Evolutionary conservation across 2,113 vertebrate genomes (phyloP), one percentile per base, ranked within the genome.

Genomic region (Gallinago paraguaiae): DNA sequence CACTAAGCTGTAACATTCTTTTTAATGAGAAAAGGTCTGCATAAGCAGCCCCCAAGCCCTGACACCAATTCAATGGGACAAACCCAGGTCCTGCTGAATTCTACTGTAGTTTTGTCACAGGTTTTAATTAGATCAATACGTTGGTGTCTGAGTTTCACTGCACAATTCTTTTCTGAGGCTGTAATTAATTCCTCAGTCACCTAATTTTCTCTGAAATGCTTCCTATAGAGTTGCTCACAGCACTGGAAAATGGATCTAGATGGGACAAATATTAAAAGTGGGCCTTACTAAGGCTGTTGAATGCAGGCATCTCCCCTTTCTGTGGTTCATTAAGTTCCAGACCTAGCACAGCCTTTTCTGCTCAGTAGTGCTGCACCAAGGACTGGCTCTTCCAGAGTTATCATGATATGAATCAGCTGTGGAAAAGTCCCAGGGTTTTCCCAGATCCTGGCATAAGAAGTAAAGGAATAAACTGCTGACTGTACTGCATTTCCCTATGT

Each of bases 401-500:
- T 11, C 7, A 7, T 74, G 86, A 64, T 71, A 84, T 11, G 28
- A 86, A 78, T 88, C 72, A 64, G 63, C 28, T 70, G 25, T 70
- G 75, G 71, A 88, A 93, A 86, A 82, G 37, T 65, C 82, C 79
- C 54, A 74, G 54, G 33, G 54, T 88, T 82, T 94, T 94, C 79
- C 63, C 63, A 81, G 81, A 92, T 86, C 64, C 68, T 86, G 51
- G 80, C 77, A 41, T 59, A 37, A 86, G 82, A 71, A 83, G 46
- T 53, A 63, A 70, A 83, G 60, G 43, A 86, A 81, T 43, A 88
- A 93, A 86, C 30, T 93, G 89, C 93, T 87, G 91, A 87, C 65
- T 56, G 41, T 30, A 71, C 27, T 92, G 77, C 28, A 28, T 76
- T 91, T 94, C 13, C 22, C 70, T 48, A 0, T 79, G 67, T 91